Percentiles rank a stretch among this genome's conserved stretches.
These are phyloP conservation scores for Trichomalopsis sarcophagae DNA, from an alignment of 1,140 invertebrate species.

Conservation along the genomic window DNA sequence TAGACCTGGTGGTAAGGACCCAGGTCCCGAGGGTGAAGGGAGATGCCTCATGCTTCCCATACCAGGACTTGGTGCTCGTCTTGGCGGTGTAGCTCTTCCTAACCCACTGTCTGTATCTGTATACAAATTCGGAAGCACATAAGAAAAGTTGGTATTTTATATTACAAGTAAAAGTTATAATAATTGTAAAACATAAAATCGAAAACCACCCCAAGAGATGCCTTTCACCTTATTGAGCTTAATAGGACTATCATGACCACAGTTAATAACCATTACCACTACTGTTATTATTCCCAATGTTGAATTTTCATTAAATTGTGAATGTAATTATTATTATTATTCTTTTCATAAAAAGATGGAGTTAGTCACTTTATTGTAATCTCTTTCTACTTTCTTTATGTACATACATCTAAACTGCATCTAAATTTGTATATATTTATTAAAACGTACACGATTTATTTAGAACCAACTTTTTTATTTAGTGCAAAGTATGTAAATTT, in stretches of 20 bases:
- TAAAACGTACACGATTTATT: background rate
- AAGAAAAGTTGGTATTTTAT: constrained; percentile 42
- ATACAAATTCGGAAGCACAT: constrained; percentile 69
- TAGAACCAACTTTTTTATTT: background rate
- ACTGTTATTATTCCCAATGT: constrained; percentile 28
- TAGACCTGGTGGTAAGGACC: constrained; percentile 86
- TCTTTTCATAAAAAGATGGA: background rate
- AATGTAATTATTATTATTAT: background rate
- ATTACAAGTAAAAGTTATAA: constrained; percentile 45
- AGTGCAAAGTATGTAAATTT: background rate
- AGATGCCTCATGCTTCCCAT: constrained; percentile 79
- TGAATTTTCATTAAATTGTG: background rate
- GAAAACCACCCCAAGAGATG: constrained; percentile 26
- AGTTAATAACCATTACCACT: constrained; percentile 45
- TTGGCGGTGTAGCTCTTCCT: constrained; percentile 86
- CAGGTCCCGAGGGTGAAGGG: constrained; percentile 85
- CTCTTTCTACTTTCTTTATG: background rate
- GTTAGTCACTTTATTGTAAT: constrained; percentile 35
- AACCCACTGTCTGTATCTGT: constrained; percentile 86
- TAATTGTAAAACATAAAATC: constrained; percentile 29
- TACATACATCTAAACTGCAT: background rate
- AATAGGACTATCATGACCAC: background rate
- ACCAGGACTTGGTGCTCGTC: constrained; percentile 86
- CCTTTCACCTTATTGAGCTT: constrained; percentile 32
- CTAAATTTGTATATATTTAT: background rate